Evolutionary conservation across 2,113 vertebrate species (phyloP).

Genomic region (Xiphias gladius): DNA sequence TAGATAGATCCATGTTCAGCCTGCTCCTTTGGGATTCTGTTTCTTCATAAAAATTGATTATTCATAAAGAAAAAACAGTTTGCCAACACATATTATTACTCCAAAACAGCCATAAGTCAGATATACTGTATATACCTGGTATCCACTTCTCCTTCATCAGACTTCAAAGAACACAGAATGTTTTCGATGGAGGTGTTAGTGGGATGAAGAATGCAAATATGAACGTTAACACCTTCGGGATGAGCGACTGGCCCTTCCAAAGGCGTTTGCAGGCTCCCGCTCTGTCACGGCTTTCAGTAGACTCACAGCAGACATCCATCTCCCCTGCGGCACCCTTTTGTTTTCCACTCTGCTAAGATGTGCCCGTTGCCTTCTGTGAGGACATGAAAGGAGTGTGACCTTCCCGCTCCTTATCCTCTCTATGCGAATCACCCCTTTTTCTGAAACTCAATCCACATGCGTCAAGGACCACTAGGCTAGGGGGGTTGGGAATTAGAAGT

Average conservation of each 20-base stretch:
- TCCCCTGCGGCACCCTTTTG: conserved; percentile 67
- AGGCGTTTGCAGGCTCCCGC: conserved; percentile 60
- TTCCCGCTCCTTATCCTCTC: conserved; percentile 63
- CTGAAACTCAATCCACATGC: conserved; percentile 74
- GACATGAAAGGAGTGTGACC: conserved; percentile 75
- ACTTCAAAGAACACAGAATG: conserved; percentile 36
- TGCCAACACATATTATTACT: conserved; percentile 15
- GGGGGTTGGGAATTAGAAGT: conserved; percentile 37
- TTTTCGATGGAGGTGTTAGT: conserved; percentile 29
- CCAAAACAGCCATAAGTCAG: not conserved
- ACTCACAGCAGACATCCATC: conserved; percentile 76
- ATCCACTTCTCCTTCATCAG: conserved; percentile 3
- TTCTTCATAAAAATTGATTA: conserved; percentile 40
- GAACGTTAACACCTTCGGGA: conserved; percentile 59
- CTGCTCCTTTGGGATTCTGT: conserved; percentile 10
- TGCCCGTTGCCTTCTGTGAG: conserved; percentile 62
- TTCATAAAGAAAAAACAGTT: conserved; percentile 32
- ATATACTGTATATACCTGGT: not conserved
- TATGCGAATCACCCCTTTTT: conserved; percentile 60
- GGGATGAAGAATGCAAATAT: conserved; percentile 51
- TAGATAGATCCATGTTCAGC: conserved; percentile 12
- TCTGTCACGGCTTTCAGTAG: conserved; percentile 69
- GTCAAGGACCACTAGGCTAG: conserved; percentile 29
- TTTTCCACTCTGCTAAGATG: conserved; percentile 63
- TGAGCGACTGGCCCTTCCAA: conserved; percentile 28